Percentiles rank a stretch among this genome's conserved stretches.
Conservation (phyloP, 2,797 vertebrate genomes). For the Lepilemur ruficaudatus region DNA sequence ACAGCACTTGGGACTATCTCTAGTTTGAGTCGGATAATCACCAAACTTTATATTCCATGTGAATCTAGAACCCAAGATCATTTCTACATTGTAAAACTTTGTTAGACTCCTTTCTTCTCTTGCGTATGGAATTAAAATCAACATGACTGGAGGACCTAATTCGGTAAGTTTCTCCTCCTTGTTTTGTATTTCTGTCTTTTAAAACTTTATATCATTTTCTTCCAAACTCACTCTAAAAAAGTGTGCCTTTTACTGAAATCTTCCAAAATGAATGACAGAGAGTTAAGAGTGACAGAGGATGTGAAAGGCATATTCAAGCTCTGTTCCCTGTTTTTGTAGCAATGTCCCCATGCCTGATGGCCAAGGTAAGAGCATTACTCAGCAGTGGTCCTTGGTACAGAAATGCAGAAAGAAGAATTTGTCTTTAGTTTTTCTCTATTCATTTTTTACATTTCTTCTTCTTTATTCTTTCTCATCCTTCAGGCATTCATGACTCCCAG, state of each 20-base stretch:
- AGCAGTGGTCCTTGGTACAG: neutral
- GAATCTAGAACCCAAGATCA: neutral
- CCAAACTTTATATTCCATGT: neutral
- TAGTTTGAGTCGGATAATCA: neutral
- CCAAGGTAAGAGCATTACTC: neutral
- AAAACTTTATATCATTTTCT: neutral
- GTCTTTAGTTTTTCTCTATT: neutral
- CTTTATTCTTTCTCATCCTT: neutral
- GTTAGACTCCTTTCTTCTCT: neutral
- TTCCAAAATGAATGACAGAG: neutral
- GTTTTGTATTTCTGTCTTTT: neutral
- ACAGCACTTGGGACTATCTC: neutral
- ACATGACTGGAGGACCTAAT: neutral
- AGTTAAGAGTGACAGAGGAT: neutral
- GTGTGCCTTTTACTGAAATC: neutral
- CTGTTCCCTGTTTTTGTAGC: neutral
- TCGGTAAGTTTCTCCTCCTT: neutral
- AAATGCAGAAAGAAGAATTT: neutral
- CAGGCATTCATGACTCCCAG: neutral
- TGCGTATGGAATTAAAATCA: neutral
- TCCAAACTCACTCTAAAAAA: neutral
- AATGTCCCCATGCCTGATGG: neutral
- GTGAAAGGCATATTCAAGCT: neutral
- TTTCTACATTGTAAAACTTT: neutral
- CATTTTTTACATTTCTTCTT: neutral